Base-by-base conservation (phyloP, 2,797 vertebrate species). In the Psittacula echo region DNA sequence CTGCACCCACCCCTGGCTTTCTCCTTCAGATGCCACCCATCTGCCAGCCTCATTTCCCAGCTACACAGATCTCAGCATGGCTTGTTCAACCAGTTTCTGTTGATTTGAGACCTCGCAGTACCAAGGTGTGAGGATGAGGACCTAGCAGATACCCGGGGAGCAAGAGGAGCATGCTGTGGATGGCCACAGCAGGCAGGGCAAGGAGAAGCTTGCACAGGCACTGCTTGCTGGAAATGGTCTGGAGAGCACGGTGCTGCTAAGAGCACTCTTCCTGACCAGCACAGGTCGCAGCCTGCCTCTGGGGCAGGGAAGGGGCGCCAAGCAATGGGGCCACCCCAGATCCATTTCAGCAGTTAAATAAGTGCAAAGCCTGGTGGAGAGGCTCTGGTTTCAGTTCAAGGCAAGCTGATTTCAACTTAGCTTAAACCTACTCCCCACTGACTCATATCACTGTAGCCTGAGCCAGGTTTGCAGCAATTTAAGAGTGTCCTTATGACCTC, bases 291-390 rank as follows among this genome's bases (percentile, higher is more conserved):
- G 66, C 37, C 58, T 61, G 58, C 37, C 66, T 42, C 42, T 2
- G 2, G 60, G 30, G 77, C 60, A 77, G 15, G 14, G 47, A 84
- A 34, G 24, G 67, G 14, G 39, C 39, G 26, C 18, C 2, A 7
- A 58, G 44, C 74, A 2, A 5, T 1, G 32, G 18, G 76, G 80
- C 80, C 72, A 82, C 67, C 42, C 60, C 84, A 90, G 84, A 90
- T 93, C 62, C 75, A 70, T 95, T 95, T 95, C 93, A 94, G 75
- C 87, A 58, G 76, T 73, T 92, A 92, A 94, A 47, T 75, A 87
- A 92, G 74, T 1, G 2, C 72, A 89, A 76, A 92, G 34, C 53
- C 74, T 67, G 11, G 32, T 2, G 2, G 32, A 77, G 53, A 94
- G 78, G 89, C 73, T 97, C 96, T 10, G 2, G 6, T 94, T 97